Base-by-base conservation (phyloP, 1,140 invertebrate species). In the Drosophila ogumai region DNA sequence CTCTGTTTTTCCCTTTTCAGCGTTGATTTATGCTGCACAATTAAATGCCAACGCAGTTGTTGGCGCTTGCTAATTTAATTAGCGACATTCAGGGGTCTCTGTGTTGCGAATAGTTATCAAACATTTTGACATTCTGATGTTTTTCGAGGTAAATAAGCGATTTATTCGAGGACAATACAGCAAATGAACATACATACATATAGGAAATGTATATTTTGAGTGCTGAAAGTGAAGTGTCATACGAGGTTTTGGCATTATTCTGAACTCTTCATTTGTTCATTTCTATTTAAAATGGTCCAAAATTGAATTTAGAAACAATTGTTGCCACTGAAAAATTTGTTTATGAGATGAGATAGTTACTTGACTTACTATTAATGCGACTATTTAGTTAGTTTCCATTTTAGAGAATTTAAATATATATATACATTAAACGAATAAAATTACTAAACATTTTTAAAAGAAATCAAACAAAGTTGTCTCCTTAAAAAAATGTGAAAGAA, bases 1-100 rank as follows among this genome's bases (percentile, higher is more conserved):
- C 49, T 57, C 32, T 66, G 43, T 40, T 58, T 57, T 61, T 36
- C 22, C 28, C 43, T 49, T 76, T 74, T 61, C 38, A 40, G 75
- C 67, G 77, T 52, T 79, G 77, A 79, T 79, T 79, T 79, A 79
- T 79, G 60, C 68, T 60, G 76, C 57, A 66, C 76, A 79, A 79
- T 79, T 79, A 79, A 74, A 79, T 79, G 77, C 67, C 68, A 78
- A 63, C 75, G 65, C 75, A 49, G 65, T 56, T 78, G 75, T 60
- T 49, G 40, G 57, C 40, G 41, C 43, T 78, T 61, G 43, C 75
- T 79, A 79, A 79, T 79, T 79, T 79, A 79, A 79, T 79, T 79
- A 79, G 77, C 68, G 49, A 36, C 49, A 46, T 72, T 64, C 49
- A 76, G 61, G 74, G 43, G 36, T 47, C 49, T 43, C 36, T 17